Conservation (phyloP, 1,140 invertebrate genomes). For the Drosophila pseudoananassae region DNA sequence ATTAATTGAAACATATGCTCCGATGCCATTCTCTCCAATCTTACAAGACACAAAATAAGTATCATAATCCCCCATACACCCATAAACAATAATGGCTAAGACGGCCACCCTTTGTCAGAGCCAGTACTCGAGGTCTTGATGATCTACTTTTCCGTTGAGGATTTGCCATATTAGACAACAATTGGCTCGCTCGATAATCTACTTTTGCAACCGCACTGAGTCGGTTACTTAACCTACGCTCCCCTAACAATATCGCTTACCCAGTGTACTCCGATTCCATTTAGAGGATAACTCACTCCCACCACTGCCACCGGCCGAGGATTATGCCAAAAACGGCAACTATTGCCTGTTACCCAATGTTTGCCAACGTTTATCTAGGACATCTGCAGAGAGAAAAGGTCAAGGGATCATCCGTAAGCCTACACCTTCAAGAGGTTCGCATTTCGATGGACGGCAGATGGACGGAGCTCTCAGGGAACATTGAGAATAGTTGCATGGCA, state of each 20-base stretch:
- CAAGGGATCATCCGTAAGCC: constrained; percentile 59
- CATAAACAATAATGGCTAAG: background rate
- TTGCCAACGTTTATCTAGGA: constrained; percentile 51
- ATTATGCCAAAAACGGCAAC: constrained; percentile 47
- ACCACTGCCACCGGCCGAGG: constrained; percentile 2
- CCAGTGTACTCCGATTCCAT: constrained; percentile 9
- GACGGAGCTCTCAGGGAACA: constrained; percentile 5
- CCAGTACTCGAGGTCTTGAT: constrained; percentile 28
- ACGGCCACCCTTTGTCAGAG: constrained; percentile 12
- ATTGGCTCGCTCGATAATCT: constrained; percentile 46
- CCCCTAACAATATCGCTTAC: constrained; percentile 23
- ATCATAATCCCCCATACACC: background rate
- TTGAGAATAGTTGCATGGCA: background rate
- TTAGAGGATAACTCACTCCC: constrained; percentile 53
- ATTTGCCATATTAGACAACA: constrained; percentile 45
- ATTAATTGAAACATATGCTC: no score
- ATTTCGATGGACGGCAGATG: constrained; percentile 43
- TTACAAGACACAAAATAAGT: background rate
- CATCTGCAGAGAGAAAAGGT: constrained; percentile 63
- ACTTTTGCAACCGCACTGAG: constrained; percentile 34
- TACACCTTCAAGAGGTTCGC: constrained; percentile 56
- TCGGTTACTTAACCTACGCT: constrained; percentile 9
- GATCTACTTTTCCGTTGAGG: constrained; percentile 38
- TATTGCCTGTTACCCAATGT: constrained; percentile 50
- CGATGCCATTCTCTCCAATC: no score